Conservation (phyloP, 1,140 invertebrate species). For the Teleogryllus occipitalis region DNA sequence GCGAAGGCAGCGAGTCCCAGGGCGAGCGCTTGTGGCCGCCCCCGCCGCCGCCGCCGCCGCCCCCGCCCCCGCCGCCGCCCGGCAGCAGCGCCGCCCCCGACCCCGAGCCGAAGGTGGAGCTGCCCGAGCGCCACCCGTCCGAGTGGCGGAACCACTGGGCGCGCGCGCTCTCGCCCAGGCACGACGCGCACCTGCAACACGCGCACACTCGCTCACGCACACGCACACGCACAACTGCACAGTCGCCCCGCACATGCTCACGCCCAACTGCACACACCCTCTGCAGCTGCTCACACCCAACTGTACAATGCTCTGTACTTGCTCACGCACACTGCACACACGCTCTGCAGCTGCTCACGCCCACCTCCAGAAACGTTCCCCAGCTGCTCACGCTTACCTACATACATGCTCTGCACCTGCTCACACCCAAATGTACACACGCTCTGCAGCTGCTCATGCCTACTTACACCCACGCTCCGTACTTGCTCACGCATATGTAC, state of each 20-base stretch:
- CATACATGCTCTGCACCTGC: too few species aligned
- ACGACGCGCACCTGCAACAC: slow-evolving; percentile 60
- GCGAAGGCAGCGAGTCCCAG: slow-evolving; percentile 74
- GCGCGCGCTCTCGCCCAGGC: slow-evolving; percentile 72
- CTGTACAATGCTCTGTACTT: too few species aligned
- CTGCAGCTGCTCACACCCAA: too few species aligned
- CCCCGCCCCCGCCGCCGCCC: slow-evolving; percentile 22
- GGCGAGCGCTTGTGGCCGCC: slow-evolving; percentile 61
- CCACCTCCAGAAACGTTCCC: too few species aligned
- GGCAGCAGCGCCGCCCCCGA: slow-evolving; percentile 35
- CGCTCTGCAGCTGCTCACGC: too few species aligned
- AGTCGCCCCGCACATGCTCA: neutral
- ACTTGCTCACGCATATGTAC: too few species aligned
- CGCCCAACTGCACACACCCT: neutral
- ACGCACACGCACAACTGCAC: neutral
- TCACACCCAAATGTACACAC: too few species aligned
- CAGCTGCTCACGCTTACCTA: too few species aligned
- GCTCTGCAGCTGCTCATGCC: too few species aligned
- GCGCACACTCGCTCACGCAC: neutral
- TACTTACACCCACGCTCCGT: too few species aligned
- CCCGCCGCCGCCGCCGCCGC: slow-evolving; percentile 30
- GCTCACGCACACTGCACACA: too few species aligned
- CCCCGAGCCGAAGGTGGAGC: slow-evolving; percentile 56
- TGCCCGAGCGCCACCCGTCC: slow-evolving; percentile 75
- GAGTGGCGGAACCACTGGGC: slow-evolving; percentile 81